Evolutionary conservation across 2,797 vertebrate genomes (phyloP), one percentile per base, ranked within the genome.

Genomic region (Serranus cabrilla): DNA sequence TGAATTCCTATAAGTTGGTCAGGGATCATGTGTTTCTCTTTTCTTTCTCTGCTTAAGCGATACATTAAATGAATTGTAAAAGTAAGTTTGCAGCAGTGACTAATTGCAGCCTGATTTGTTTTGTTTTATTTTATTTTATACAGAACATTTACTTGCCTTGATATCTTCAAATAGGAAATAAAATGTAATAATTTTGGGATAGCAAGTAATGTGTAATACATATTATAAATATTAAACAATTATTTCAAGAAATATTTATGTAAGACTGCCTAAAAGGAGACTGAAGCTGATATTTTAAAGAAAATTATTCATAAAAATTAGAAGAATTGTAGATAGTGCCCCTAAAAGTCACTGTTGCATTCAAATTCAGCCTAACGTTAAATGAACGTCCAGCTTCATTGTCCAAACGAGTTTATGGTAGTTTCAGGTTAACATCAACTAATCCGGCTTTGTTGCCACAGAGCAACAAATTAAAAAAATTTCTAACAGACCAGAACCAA

Each of bases 1-100:
- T 9, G 10, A 79, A 71, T 81, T 34, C 7, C 4, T 63, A 55
- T 25, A 69, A 23, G 5, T 10, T 66, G 34, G 17, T 70, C 7
- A 46, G 7, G 17, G 0, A 21, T 74, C 8, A 23, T 54, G 40
- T 65, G 4, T 66, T 61, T 64, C 7, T 57, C 11, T 71, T 4
- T 7, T 3, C 61, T 61, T 31, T 58, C 12, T 25, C 18, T 47
- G 13, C 11, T 54, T 2, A 39, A 14, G 3, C 7, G 1, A 17
- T 16, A 2, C 2, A 45, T 0, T 16, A n/a, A 5, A 54, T 16
- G 2, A 16, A 43, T 27, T 6, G 18, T 17, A 6, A 49, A 11
- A 45, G 0, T 51, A 7, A 45, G 11, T n/a, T 17, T 12, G 10
- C 3, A n/a, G 50, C 34, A 31, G 20, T 2, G 9, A 50, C 2